Conservation (phyloP, 2,113 vertebrate genomes). For the Dasyprocta punctata region DNA sequence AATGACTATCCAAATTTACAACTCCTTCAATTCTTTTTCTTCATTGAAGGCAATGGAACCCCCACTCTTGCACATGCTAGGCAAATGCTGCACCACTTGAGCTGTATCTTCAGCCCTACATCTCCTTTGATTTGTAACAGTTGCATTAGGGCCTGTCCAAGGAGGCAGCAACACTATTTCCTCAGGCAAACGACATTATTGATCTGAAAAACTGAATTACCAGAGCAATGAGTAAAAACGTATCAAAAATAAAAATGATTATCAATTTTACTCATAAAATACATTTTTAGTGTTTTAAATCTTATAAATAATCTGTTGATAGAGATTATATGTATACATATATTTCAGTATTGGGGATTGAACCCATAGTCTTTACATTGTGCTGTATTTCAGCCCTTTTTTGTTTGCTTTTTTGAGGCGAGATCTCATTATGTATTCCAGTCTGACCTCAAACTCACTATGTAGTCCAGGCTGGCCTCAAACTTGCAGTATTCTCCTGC, state of each 20-base stretch:
- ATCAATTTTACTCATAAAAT: not conserved
- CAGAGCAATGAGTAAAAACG: not conserved
- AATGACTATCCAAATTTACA: not conserved
- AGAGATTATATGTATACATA: too few species aligned
- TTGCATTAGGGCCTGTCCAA: not conserved
- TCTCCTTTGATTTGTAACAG: not conserved
- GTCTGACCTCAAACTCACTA: not conserved
- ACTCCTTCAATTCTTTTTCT: not conserved
- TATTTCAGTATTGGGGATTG: not conserved
- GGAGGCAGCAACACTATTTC: not conserved
- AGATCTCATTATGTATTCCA: not conserved
- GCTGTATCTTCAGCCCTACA: not conserved
- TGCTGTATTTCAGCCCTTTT: not conserved
- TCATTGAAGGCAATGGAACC: not conserved
- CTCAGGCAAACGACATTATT: slow-evolving; percentile 9
- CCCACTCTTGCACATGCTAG: not conserved
- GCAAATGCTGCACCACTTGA: not conserved
- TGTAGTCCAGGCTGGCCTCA: not conserved
- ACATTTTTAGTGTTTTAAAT: not conserved
- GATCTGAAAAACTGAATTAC: slow-evolving; percentile 22
- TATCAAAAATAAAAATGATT: slow-evolving; percentile 2
- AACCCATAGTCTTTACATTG: not conserved
- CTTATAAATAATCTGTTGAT: too few species aligned
- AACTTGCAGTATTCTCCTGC: not conserved
- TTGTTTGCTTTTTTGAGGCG: not conserved